Evolutionary conservation across 1,140 invertebrate species (phyloP).

Genomic region (Pinna nobilis): DNA sequence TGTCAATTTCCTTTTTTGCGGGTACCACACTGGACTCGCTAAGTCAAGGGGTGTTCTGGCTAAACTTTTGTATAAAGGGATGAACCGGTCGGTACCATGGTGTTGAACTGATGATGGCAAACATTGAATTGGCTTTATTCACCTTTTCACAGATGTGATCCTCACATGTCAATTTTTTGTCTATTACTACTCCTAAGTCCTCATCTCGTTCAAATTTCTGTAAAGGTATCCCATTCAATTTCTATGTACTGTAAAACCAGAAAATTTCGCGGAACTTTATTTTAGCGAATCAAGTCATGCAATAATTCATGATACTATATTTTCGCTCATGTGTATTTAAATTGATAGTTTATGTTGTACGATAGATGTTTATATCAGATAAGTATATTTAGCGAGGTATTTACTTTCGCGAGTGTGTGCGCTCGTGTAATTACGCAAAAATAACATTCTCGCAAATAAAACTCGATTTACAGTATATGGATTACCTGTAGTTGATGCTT

Average conservation of each 20-base stretch:
- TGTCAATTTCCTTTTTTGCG: conserved; percentile 6
- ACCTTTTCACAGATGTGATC: conserved; percentile 12
- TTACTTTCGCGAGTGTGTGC: not conserved
- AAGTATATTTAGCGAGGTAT: no score
- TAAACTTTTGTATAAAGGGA: not conserved
- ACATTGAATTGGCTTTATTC: conserved; percentile 24
- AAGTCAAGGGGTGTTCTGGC: conserved; percentile 16
- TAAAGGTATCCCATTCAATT: not conserved
- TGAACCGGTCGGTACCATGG: not conserved
- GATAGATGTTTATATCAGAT: no score
- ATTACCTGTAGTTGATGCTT: not conserved
- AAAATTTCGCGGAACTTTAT: no score
- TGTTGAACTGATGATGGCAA: conserved; percentile 1
- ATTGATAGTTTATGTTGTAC: no score
- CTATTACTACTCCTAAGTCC: conserved; percentile 15
- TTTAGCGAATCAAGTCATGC: no score
- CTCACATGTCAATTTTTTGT: conserved; percentile 4
- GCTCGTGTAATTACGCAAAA: no score
- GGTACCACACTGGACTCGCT: conserved; percentile 3
- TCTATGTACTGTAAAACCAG: no score
- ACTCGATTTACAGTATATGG: no score
- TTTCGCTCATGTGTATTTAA: not conserved
- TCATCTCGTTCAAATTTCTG: not conserved
- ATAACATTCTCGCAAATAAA: no score
- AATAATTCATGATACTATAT: no score